Conservation (phyloP, 53 echinoderm and acorn worm species). For the Pentamera pediparva region DNA sequence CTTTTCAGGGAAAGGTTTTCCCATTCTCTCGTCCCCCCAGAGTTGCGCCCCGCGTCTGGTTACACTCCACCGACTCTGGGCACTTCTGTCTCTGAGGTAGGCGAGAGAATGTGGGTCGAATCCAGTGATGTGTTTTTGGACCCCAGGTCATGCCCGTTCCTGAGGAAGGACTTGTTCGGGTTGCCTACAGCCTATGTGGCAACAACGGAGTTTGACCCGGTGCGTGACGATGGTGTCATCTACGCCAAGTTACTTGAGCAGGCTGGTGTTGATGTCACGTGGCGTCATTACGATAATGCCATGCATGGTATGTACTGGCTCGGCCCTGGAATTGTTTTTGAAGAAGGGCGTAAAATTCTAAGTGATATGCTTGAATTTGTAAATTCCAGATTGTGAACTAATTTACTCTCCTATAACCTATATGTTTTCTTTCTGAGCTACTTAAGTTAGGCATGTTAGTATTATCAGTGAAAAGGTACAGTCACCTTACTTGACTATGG, state of each 20-base stretch:
- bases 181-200: slow-evolving; percentile 57
- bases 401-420: too few species aligned
- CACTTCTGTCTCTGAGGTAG: slow-evolving; percentile 11
- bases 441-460: too few species aligned
- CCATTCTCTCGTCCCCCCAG: slow-evolving; percentile 64
- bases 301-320: slow-evolving; percentile 45
- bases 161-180: slow-evolving; percentile 44
- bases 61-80: slow-evolving; percentile 26
- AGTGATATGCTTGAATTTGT: background rate
- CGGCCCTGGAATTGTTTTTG: slow-evolving; percentile 9
- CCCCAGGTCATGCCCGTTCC: slow-evolving; percentile 58
- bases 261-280: slow-evolving; percentile 53
- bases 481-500: too few species aligned
- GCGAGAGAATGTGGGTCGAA: slow-evolving; percentile 51
- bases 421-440: too few species aligned
- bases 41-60: slow-evolving; percentile 40
- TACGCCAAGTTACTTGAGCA: slow-evolving; percentile 63
- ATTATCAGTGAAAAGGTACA: too few species aligned
- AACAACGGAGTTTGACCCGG: slow-evolving; percentile 63
- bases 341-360: background rate
- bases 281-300: slow-evolving; percentile 49
- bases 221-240: slow-evolving; percentile 88
- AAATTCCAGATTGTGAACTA: too few species aligned
- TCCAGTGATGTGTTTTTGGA: slow-evolving; percentile 38
- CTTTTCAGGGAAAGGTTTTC: slow-evolving; percentile 50